Conservation (phyloP, 2,797 vertebrate genomes). For the Tenualosa ilisha region DNA sequence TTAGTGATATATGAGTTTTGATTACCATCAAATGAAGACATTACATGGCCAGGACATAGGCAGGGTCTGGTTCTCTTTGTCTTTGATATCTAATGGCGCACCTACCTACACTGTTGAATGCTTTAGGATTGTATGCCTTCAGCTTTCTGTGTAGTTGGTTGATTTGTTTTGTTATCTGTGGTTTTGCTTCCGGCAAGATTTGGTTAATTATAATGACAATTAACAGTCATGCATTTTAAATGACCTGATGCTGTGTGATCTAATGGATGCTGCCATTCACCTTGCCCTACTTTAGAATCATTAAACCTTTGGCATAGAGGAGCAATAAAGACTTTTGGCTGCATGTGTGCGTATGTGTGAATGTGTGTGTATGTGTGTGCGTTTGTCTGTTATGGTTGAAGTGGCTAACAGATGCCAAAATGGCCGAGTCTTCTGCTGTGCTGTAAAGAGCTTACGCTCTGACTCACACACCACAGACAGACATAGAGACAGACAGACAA, state of each 20-base stretch:
- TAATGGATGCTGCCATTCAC: neutral
- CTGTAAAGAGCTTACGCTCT: neutral
- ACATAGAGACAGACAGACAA: neutral
- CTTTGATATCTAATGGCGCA: neutral
- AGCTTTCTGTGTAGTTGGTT: no score
- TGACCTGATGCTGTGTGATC: neutral
- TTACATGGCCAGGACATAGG: conserved; percentile 7
- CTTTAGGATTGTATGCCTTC: conserved; percentile 30
- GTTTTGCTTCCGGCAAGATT: neutral
- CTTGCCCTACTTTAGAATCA: neutral
- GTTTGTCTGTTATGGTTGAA: neutral
- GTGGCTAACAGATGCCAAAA: neutral
- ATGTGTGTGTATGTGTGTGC: neutral
- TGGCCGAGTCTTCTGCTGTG: neutral
- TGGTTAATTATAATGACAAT: neutral
- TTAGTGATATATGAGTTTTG: conserved; percentile 36
- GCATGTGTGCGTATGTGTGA: neutral
- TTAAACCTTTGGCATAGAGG: neutral
- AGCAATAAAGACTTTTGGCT: neutral
- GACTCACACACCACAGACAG: neutral
- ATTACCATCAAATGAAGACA: conserved; percentile 44
- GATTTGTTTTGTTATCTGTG: neutral
- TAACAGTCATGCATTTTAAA: neutral
- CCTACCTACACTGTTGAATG: neutral
- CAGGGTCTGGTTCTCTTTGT: no score